Conservation (phyloP, 53 echinoderm and acorn worm species). For the Holothuria scabra region DNA sequence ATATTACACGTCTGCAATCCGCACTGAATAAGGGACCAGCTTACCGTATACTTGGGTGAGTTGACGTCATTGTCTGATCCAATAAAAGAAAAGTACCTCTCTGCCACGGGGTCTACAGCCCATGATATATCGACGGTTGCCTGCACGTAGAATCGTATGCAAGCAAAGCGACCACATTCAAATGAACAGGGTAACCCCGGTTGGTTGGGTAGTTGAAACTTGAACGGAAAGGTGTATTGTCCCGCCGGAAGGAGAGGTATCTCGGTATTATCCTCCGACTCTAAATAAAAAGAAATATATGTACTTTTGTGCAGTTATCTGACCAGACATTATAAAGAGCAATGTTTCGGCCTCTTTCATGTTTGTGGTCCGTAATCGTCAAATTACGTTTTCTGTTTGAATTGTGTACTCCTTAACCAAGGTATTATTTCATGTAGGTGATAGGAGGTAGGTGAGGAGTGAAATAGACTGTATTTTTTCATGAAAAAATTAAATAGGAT, state of each 20-base stretch:
- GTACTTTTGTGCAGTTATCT: no score
- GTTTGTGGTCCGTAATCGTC: no score
- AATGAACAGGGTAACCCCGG: constrained; percentile 82
- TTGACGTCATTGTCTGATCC: constrained; percentile 85
- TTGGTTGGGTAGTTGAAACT: constrained; percentile 78
- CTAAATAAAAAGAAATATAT: constrained; percentile 6
- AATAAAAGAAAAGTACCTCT: constrained; percentile 92
- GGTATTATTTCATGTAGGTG: no score
- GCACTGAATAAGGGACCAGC: not conserved
- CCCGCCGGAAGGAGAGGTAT: constrained; percentile 90
- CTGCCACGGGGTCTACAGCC: constrained; percentile 96
- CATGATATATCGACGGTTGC: constrained; percentile 97
- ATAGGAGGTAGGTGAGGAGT: no score
- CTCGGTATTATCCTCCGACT: constrained; percentile 82
- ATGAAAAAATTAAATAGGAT: no score
- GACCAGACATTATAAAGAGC: no score
- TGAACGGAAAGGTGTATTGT: constrained; percentile 82
- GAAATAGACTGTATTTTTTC: no score
- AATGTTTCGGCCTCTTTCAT: no score
- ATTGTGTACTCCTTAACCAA: no score
- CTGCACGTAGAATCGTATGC: constrained; percentile 87
- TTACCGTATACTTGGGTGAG: constrained; percentile 77
- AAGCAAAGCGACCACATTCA: constrained; percentile 88
- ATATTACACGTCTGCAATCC: no score
- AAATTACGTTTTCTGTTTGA: no score